phyloP scores from a whole-genome alignment of 2,797 vertebrate genomes.

The Sebastes dallii region DNA sequence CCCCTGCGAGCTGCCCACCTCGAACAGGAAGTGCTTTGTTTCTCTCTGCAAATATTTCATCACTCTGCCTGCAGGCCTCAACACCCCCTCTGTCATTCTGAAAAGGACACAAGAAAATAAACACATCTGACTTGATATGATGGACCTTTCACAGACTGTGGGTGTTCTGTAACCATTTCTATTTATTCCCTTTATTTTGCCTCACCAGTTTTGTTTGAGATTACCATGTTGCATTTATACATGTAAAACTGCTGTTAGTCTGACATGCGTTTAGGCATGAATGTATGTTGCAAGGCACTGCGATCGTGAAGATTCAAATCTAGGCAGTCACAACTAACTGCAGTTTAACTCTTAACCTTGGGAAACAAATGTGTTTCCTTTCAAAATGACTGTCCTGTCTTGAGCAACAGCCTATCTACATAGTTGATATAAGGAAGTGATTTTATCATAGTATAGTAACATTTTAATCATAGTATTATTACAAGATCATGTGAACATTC shows the following conservation, averaged over 20 bases:
- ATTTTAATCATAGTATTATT: background rate
- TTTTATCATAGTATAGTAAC: background rate
- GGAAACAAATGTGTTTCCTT: background rate
- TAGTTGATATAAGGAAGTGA: background rate
- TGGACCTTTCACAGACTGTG: background rate
- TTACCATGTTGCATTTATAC: background rate
- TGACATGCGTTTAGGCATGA: background rate
- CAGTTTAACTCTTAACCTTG: background rate
- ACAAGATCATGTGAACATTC: background rate
- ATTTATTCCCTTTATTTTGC: background rate
- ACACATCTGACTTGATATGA: background rate
- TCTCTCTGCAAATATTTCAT: slow-evolving; percentile 61
- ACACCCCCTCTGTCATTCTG: background rate
- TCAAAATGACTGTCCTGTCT: background rate
- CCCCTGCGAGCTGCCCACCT: slow-evolving; percentile 14
- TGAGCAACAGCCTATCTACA: background rate
- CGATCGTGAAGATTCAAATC: background rate
- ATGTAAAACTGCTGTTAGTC: background rate
- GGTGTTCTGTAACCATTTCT: background rate
- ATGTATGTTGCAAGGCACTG: background rate
- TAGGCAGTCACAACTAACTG: background rate
- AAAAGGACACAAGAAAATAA: background rate
- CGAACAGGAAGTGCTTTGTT: slow-evolving; percentile 60
- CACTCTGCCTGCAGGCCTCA: slow-evolving; percentile 31
- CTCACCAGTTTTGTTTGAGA: background rate